Evolutionary conservation across 2,113 vertebrate species (phyloP), one percentile per base, ranked within the genome.

Genomic region (Pterophyllum scalare): DNA sequence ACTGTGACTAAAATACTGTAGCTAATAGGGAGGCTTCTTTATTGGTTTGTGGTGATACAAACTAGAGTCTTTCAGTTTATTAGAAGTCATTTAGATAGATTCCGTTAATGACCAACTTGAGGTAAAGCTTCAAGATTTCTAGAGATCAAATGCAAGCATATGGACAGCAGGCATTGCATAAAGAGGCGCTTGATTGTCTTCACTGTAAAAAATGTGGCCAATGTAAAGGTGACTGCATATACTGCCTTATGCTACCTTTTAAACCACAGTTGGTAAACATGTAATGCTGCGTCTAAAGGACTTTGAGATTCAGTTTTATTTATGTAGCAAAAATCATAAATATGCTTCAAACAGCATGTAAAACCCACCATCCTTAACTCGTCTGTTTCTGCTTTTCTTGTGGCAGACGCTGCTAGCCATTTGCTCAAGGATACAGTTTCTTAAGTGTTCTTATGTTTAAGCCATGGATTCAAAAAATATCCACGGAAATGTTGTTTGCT

Each of bases 351-450:
- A 60, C 74, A 78, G 17, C 40, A 59, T 49, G 70, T 7, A 64
- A 79, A 38, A 26, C 59, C 17, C 26, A 2, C 28, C 46, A 20
- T 81, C 24, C 54, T 31, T 8, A 70, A 12, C 62, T 24, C 33
- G n/a, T 49, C 38, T 77, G 52, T 74, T 11, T 77, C 40, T 58
- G 35, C 67, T 24, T 49, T 38, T 57, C n/a, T 59, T 31, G 13
- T 64, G 79, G 13, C 84, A 80, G 62, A 62, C 2, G 52, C 33
- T 6, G 46, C 46, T 72, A 26, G 77, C 65, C 82, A 64, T 89
- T 59, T 82, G 79, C 40, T 82, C 61, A 20, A 84, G 33, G 15
- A 60, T 40, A 56, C 59, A 61, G 52, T 58, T 62, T n/a, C 65
- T 64, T n/a, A 52, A 26, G 54, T n/a, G 13, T 70, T 56, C 40